Conservation (phyloP, 2,888 invertebrate species). For the Cantharis rufa region DNA sequence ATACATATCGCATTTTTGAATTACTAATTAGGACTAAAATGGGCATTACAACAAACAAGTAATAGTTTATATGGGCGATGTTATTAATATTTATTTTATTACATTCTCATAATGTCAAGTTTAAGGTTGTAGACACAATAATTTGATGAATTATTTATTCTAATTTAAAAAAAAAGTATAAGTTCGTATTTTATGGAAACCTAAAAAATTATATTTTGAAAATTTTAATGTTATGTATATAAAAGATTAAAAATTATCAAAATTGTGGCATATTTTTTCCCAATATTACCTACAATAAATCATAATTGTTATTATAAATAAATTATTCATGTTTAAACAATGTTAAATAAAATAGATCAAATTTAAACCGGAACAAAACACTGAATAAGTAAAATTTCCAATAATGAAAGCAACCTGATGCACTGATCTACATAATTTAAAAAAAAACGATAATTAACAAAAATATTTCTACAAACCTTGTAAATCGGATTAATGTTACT, state of each 20-base stretch:
- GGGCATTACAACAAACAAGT: neutral
- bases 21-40: neutral
- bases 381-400: neutral
- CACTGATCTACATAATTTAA: neutral
- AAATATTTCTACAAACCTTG: neutral
- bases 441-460: neutral
- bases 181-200: neutral
- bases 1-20: neutral
- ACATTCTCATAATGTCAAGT: neutral
- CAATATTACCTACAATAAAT: neutral
- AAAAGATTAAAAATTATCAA: neutral
- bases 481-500: neutral
- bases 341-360: neutral
- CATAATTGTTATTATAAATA: neutral
- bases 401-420: neutral
- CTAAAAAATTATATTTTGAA: neutral
- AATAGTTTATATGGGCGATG: neutral
- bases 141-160: neutral
- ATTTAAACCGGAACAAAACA: neutral
- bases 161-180: no score
- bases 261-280: neutral
- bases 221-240: neutral
- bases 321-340: neutral
- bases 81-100: neutral
- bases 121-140: neutral